Conservation (phyloP, 2,888 invertebrate genomes). For the Parnassius smintheus region DNA sequence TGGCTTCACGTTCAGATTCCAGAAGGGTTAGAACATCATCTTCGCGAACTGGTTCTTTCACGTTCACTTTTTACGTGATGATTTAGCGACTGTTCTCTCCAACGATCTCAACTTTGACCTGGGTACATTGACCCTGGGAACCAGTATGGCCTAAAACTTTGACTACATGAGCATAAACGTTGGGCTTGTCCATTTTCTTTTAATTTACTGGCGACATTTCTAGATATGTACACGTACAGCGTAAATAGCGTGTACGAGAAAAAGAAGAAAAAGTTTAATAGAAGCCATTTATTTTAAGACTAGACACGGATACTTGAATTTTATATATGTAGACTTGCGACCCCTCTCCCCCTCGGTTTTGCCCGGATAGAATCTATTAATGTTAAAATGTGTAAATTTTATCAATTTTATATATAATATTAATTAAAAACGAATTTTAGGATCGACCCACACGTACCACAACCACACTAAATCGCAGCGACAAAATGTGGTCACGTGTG, state of each 20-base stretch:
- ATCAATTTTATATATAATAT: no score
- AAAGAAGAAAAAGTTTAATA: conserved; percentile 34
- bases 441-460: no score
- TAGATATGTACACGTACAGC: conserved; percentile 72
- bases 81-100: conserved; percentile 98
- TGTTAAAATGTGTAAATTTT: no score
- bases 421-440: no score
- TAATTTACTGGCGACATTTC: conserved; percentile 56
- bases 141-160: conserved; percentile 99
- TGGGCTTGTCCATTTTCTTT: conserved; percentile 90
- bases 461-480: no score
- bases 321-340: no score
- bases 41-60: conserved; percentile 99
- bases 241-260: conserved; percentile 57
- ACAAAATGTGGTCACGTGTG: no score
- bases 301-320: no score
- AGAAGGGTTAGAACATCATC: conserved; percentile 98
- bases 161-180: conserved; percentile 94
- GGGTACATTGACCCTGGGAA: conserved; percentile 99
- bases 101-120: conserved; percentile 98
- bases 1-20: conserved; percentile 99
- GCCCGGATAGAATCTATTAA: no score
- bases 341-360: no score
- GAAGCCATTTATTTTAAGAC: conserved; percentile 2
- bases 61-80: conserved; percentile 90